Base-by-base conservation (phyloP, 2,888 invertebrate genomes). In the Drosophila flavopinicola region DNA sequence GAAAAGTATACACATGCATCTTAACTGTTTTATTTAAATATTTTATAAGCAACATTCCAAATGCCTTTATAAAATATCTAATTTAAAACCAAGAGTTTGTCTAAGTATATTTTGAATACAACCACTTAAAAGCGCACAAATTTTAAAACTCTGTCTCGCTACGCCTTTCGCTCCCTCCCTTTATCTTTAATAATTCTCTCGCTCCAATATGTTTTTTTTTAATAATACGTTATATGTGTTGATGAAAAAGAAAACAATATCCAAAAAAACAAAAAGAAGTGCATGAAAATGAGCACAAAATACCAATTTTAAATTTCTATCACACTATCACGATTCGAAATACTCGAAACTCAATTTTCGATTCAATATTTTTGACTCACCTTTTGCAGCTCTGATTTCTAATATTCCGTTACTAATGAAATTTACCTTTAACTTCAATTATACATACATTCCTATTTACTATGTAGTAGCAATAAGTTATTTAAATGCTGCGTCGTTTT, bases 231-330 rank as follows among this genome's bases (percentile, higher is more conserved):
- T 65, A 66, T 69, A 59, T 72, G 52, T 70, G 53, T 79, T 85
- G 61, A 63, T 70, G 51, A 53, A 44, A 59, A 41, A 25, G 25
- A 45, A 66, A 30, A 17, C 17, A 32, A 47, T 27, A 10, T 7
- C n/a, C 24, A 10, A 15, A 24, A 37, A 33, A 47, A 35, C 20
- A 20, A 39, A 47, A 59, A 64, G 17, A 79, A 74, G 84, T 80
- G 80, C 80, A 80, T 80, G 86, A 25, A 84, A 77, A 48, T 58
- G 42, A 74, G 80, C 80, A 80, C 80, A 84, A 64, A 59, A 74
- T 47, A 73, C 70, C 74, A 47, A 66, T 56, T 64, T 38, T 37
- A 47, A 66, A 51, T 59, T 74, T 49, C 41, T 59, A 64, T 59
- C 51, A 68, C 76, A 71, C 63, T 60, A 25, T 59, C 70, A 69